These are phyloP conservation scores for Portunus trituberculatus DNA, from an alignment of 1,140 invertebrate species.

Conservation along the genomic window DNA sequence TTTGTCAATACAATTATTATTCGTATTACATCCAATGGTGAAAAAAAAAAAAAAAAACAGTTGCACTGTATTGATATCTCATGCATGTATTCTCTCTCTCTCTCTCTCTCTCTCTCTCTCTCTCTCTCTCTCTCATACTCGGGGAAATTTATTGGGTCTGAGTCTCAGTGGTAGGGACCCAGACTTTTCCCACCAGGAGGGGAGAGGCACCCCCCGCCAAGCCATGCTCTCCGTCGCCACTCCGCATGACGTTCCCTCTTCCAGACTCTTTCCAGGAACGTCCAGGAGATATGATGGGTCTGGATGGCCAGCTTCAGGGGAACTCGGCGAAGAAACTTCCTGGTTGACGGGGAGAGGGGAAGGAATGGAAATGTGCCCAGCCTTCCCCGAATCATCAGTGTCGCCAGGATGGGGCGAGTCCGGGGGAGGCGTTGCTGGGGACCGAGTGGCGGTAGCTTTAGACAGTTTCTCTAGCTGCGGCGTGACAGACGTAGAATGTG, in stretches of 20 bases:
- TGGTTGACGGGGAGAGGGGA: background rate
- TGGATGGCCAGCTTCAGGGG: background rate
- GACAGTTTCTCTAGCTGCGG: background rate
- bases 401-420: too few species aligned
- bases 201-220: background rate
- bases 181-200: slow-evolving; percentile 49
- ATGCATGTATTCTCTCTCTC: background rate
- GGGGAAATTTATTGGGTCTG: slow-evolving; percentile 31
- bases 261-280: background rate
- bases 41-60: too few species aligned
- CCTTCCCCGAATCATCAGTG: background rate
- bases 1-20: too few species aligned
- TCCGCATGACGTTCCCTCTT: background rate
- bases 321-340: background rate
- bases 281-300: background rate
- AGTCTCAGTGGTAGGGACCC: slow-evolving; percentile 27
- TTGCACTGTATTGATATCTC: background rate
- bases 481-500: background rate
- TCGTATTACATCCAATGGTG: too few species aligned
- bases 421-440: background rate
- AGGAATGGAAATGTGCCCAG: background rate
- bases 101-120: too few species aligned
- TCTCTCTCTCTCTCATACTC: background rate
- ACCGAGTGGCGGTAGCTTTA: background rate
- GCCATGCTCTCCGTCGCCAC: background rate